phyloP scores from a whole-genome alignment of 2,797 vertebrate genomes.

The Cichlasoma orientale region DNA sequence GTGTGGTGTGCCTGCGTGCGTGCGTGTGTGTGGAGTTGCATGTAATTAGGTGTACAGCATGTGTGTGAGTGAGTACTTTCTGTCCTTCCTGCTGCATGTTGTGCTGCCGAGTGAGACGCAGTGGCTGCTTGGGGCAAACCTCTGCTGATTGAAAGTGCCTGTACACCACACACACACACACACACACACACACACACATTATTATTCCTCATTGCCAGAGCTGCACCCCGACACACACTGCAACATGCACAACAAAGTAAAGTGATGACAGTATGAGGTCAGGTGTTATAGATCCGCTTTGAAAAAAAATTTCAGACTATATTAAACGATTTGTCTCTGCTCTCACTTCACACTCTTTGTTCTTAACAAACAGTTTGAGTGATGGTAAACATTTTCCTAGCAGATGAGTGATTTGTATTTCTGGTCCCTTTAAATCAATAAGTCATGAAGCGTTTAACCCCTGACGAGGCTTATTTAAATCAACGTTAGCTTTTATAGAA shows the following conservation, averaged over 20 bases:
- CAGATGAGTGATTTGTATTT: not conserved
- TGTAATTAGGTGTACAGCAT: conserved; percentile 37
- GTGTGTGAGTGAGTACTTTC: conserved; percentile 16
- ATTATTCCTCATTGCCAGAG: not conserved
- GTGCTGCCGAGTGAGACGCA: conserved; percentile 48
- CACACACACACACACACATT: not conserved
- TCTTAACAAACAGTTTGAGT: conserved; percentile 31
- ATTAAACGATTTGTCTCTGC: conserved; percentile 18
- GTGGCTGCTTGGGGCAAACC: conserved; percentile 34
- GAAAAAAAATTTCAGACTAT: conserved; percentile 38
- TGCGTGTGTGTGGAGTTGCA: conserved; percentile 32
- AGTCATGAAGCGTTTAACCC: not conserved
- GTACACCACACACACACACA: not conserved
- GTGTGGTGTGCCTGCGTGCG: too few species aligned
- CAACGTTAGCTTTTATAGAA: not conserved
- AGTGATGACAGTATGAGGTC: conserved; percentile 58
- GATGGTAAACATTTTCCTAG: not conserved
- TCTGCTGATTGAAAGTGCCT: conserved; percentile 22
- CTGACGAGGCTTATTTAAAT: not conserved
- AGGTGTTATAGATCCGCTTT: conserved; percentile 36
- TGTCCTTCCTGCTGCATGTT: conserved; percentile 56
- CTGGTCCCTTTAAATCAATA: not conserved
- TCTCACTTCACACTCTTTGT: conserved; percentile 24
- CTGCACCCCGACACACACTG: conserved; percentile 3
- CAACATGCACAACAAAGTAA: conserved; percentile 1